These are phyloP conservation scores for Corapipo altera DNA, from an alignment of 2,113 vertebrate genomes.

Conservation along the genomic window DNA sequence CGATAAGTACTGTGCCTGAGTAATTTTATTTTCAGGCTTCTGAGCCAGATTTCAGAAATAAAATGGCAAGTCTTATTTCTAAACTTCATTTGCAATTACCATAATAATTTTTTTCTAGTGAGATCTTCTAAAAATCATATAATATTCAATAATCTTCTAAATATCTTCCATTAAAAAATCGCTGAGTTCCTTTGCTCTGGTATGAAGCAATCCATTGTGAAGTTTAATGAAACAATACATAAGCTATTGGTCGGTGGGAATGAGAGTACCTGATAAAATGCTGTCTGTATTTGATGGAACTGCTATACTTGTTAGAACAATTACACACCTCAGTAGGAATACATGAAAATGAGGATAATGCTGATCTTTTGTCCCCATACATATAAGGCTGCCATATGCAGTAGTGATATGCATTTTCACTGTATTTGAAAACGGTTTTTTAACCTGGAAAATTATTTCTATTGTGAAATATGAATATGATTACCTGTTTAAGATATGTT, in stretches of 20 bases:
- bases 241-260: background rate
- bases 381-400: background rate
- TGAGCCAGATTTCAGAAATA: background rate
- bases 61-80: background rate
- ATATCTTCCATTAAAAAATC: background rate
- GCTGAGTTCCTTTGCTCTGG: background rate
- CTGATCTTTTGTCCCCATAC: background rate
- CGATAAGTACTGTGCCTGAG: background rate
- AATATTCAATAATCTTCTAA: background rate
- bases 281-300: background rate
- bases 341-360: background rate
- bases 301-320: background rate
- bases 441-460: background rate
- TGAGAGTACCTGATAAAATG: background rate
- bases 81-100: background rate
- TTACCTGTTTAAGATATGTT: background rate
- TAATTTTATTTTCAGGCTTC: background rate
- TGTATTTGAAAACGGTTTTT: background rate
- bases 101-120: background rate
- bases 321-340: background rate
- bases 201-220: background rate
- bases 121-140: background rate
- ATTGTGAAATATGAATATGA: background rate
- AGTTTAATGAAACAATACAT: background rate
- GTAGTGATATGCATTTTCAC: background rate